Evolutionary conservation across 2,113 vertebrate species (phyloP), one percentile per base, ranked within the genome.

Genomic region (Pionites leucogaster): DNA sequence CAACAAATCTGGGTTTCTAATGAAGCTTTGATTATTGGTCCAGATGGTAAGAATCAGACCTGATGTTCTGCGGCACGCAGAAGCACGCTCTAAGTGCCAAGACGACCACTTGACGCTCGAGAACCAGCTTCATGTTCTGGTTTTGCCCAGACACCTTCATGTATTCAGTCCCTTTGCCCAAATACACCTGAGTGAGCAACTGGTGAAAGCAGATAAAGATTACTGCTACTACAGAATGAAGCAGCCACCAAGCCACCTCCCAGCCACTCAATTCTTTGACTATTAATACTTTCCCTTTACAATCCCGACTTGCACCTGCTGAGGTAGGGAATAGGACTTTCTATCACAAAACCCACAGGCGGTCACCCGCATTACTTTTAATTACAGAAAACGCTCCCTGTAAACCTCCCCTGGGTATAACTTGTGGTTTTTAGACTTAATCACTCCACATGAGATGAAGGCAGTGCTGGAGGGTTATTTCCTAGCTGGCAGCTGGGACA

Each of bases 1-100:
- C 91, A 84, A 86, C 88, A 85, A 91, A 95, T 95, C 86, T 67
- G 91, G 74, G 88, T 80, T 96, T 69, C 92, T 93, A 85, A 96
- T 85, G 95, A 85, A 94, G 95, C 59, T 78, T 82, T 91, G 88
- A 92, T 96, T 91, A 79, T 79, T 69, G 80, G 86, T 76, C 80
- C 92, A 93, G 96, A 94, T 96, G 96, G 95, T 11, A 23, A 70
- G 92, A 92, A 86, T 68, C 0, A 52, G 90, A 62, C 95, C 86
- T 82, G 55, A 44, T 13, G 11, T 9, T 46, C 85, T 3, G 57
- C 82, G 52, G 84, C 80, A 25, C 0, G 37, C 41, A 63, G 6
- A 35, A 31, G 67, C 77, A 33, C 7, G 1, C 7, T 67, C 53
- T 5, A 23, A 35, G 31, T 42, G 93, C 94, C 91, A 70, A 52